Conservation (phyloP, 2,797 vertebrate species). For the Neolamprologus multifasciatus region DNA sequence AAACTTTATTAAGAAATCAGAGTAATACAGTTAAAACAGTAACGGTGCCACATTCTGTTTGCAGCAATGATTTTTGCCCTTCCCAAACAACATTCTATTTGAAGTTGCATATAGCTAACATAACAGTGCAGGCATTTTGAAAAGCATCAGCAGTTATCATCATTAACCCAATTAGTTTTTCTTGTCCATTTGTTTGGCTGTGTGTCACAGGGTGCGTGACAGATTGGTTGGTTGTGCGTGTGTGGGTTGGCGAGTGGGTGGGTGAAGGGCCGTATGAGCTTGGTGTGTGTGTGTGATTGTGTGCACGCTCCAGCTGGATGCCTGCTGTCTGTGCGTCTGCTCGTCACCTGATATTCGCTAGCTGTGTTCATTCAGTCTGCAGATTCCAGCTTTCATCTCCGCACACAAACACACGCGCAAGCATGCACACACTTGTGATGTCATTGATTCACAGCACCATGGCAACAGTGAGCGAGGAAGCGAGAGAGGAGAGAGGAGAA, state of each 20-base stretch:
- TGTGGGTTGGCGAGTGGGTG: neutral
- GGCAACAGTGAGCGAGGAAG: slow-evolving; percentile 66
- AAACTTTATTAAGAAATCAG: neutral
- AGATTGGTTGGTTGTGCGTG: neutral
- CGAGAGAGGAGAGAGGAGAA: neutral
- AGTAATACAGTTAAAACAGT: neutral
- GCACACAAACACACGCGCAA: neutral
- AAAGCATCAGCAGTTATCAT: neutral
- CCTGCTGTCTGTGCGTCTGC: neutral
- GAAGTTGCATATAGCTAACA: neutral
- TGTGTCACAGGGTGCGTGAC: neutral
- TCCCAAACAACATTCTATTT: neutral
- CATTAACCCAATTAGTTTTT: neutral
- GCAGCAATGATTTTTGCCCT: neutral
- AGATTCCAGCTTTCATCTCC: slow-evolving; percentile 56
- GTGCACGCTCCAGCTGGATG: neutral
- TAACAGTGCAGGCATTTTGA: neutral
- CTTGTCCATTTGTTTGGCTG: neutral
- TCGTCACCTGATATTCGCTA: slow-evolving; percentile 40
- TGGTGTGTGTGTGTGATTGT: neutral
- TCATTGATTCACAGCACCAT: slow-evolving; percentile 73
- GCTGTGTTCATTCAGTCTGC: slow-evolving; percentile 15
- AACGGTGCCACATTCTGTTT: neutral
- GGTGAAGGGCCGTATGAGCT: neutral
- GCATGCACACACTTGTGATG: slow-evolving; percentile 57